These are phyloP conservation scores for Andrena haemorrhoa DNA, from an alignment of 2,888 invertebrate genomes.

Conservation along the genomic window DNA sequence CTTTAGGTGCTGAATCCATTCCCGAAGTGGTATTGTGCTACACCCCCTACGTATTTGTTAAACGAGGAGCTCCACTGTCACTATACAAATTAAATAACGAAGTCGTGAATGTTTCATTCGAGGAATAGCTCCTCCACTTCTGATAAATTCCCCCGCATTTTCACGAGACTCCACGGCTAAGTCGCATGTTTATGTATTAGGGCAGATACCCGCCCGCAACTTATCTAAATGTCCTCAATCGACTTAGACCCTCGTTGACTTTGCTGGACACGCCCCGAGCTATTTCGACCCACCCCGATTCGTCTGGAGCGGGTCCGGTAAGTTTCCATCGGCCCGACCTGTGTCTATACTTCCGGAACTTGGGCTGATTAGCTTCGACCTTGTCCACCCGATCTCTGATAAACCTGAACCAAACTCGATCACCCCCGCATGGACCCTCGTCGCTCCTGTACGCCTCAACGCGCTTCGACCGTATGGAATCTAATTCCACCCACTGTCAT, in stretches of 20 bases:
- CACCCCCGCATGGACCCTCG: not conserved
- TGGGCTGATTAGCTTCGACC: conserved; percentile 44
- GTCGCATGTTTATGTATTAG: conserved; percentile 42
- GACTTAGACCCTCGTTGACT: conserved; percentile 43
- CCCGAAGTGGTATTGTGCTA: not conserved
- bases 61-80: not conserved
- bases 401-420: conserved; percentile 28
- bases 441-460: not conserved
- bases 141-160: not conserved
- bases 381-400: conserved; percentile 26
- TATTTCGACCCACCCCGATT: conserved; percentile 17
- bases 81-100: conserved; percentile 1
- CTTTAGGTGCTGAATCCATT: not conserved
- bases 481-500: conserved; percentile 1
- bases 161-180: not conserved
- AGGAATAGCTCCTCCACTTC: not conserved
- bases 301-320: conserved; percentile 6
- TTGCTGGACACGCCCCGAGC: conserved; percentile 35
- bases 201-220: not conserved
- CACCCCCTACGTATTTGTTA: not conserved
- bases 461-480: not conserved
- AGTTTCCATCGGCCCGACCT: conserved; percentile 16
- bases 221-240: conserved; percentile 38
- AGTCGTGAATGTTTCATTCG: conserved; percentile 13
- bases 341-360: conserved; percentile 32